phyloP scores from a whole-genome alignment of 2,888 invertebrate species.

The Tenodera sinensis region DNA sequence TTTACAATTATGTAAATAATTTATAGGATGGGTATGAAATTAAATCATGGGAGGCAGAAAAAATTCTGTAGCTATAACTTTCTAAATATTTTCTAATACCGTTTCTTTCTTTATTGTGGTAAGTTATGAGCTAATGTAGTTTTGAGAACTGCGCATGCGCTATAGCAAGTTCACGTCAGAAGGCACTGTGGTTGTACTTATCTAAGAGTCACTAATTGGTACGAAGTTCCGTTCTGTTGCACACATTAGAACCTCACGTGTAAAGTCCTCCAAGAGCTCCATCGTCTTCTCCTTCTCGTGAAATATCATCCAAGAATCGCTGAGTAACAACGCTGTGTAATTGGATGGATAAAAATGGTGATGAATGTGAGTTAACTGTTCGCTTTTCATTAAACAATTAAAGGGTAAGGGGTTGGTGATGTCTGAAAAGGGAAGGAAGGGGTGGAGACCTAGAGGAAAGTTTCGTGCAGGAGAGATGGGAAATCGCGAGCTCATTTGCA shows the following conservation, averaged over 20 bases:
- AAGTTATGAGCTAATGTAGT: no score
- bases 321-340: constrained; percentile 47
- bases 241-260: background rate
- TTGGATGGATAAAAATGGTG: constrained; percentile 34
- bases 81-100: no score
- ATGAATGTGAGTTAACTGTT: constrained; percentile 32
- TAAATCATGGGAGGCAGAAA: no score
- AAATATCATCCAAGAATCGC: constrained; percentile 48
- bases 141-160: no score
- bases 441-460: constrained; percentile 4
- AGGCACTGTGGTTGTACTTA: no score
- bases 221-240: background rate
- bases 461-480: constrained; percentile 10
- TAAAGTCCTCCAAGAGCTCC: background rate
- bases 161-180: no score
- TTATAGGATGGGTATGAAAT: no score
- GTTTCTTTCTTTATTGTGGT: no score
- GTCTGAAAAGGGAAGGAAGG: background rate
- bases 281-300: constrained; percentile 41
- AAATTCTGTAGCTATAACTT: no score
- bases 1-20: no score
- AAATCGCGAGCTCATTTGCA: constrained; percentile 23
- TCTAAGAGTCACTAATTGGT: no score
- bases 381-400: constrained; percentile 34
- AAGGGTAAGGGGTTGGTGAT: constrained; percentile 21